phyloP scores from a whole-genome alignment of 1,140 invertebrate species.

The Nasonia longicornis region DNA sequence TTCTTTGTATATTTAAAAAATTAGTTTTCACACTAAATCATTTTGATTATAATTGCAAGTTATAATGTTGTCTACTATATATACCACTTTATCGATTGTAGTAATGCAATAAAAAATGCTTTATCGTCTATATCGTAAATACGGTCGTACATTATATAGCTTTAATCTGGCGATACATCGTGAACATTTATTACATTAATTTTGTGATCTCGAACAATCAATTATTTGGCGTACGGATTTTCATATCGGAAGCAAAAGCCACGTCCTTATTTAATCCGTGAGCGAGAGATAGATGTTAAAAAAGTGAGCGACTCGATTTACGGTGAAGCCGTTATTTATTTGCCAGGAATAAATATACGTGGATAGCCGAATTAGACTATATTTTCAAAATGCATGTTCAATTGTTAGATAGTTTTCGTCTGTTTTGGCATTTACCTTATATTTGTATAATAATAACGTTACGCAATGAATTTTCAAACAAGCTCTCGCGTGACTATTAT shows the following conservation, averaged over 20 bases:
- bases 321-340: too few relatives aligned
- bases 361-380: too few relatives aligned
- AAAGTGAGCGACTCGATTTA: too few relatives aligned
- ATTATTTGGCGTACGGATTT: too few relatives aligned
- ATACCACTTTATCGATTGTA: not conserved
- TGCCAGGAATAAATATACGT: too few relatives aligned
- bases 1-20: slow-evolving; percentile 5
- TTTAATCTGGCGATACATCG: too few relatives aligned
- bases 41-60: not conserved
- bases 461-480: not conserved
- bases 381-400: too few relatives aligned
- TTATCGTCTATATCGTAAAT: not conserved
- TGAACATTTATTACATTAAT: not conserved
- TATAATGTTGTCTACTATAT: not conserved
- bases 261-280: too few relatives aligned
- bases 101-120: not conserved
- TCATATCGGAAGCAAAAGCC: too few relatives aligned
- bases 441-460: not conserved
- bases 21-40: slow-evolving; percentile 13
- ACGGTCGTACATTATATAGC: not conserved
- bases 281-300: too few relatives aligned
- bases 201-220: not conserved
- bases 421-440: not conserved
- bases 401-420: not conserved
- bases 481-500: not conserved